Base-by-base conservation (phyloP, 2,888 invertebrate genomes). In the Caenorhabditis sp. region DNA sequence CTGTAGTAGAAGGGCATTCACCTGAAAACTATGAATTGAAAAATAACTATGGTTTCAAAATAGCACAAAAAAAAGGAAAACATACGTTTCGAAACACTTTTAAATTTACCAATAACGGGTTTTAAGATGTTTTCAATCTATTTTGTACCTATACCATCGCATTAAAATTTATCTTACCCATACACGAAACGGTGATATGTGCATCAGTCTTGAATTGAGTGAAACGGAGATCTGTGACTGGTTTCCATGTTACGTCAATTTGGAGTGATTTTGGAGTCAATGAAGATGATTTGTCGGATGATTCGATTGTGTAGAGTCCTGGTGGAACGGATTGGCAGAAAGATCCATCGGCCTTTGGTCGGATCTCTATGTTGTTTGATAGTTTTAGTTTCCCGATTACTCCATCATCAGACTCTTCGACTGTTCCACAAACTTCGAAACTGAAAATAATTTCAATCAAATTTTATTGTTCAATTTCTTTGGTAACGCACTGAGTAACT, bases 201-300 rank as follows among this genome's bases (percentile, higher is more conserved):
- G 97, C 91, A 12, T 91, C 92, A 1, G 94, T 95, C 85, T 93
- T 92, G 83, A 97, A 91, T 89, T 96, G 95, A 0, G 93, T 92
- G 90, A 97, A 97, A 75, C 91, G 90, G 1, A 95, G 90, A 74
- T 92, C 92, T 5, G 89, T 89, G 0, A 93, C 88, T 0, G 93
- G 92, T 12, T 66, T 76, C 0, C 54, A 62, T 8, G 60, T 62
- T 14, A 83, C 63, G 52, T 83, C 77, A 52, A 85, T 67, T 21
- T 71, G 65, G 1, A 77, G 60, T 17, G 65, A 59, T 26, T 79
- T 77, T 26, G 85, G 85, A 12, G 80, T 82, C 54, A 84, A 70
- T 2, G 77, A 70, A 26, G 77, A 78, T 0, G 70, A 59, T 23
- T 68, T 64, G 43, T 75, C 75, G 54, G 64, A 60, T 2, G 75